phyloP scores from a whole-genome alignment of 2,888 invertebrate species.

The Cheilosia urbana region DNA sequence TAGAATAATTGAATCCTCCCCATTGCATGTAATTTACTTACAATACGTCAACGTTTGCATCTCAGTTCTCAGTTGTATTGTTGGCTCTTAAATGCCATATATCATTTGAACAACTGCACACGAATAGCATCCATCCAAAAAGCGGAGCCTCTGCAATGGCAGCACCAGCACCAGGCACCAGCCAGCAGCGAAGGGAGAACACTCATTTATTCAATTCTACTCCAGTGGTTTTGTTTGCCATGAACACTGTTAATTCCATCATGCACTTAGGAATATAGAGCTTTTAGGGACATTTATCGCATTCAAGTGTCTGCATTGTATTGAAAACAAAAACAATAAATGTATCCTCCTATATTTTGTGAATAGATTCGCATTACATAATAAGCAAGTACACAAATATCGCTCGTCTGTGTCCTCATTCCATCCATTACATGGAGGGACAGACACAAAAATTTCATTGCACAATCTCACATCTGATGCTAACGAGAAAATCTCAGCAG shows the following conservation, averaged over 20 bases:
- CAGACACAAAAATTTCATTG: slow-evolving; percentile 4
- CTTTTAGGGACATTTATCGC: slow-evolving; percentile 56
- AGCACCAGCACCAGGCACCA: neutral
- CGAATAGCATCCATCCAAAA: slow-evolving; percentile 40
- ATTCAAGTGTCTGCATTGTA: slow-evolving; percentile 60
- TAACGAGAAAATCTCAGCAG: neutral
- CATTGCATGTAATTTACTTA: slow-evolving; percentile 12
- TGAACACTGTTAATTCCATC: slow-evolving; percentile 62
- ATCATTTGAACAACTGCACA: slow-evolving; percentile 31
- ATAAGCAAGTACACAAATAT: slow-evolving; percentile 10
- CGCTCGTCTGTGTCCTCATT: slow-evolving; percentile 42
- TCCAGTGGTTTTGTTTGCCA: slow-evolving; percentile 57
- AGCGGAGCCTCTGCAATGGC: slow-evolving; percentile 7
- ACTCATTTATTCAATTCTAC: slow-evolving; percentile 53
- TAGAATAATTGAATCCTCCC: slow-evolving; percentile 36
- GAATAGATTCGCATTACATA: slow-evolving; percentile 18
- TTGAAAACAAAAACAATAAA: slow-evolving; percentile 41
- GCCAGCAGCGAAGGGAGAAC: neutral
- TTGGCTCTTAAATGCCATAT: slow-evolving; percentile 28
- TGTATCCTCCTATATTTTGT: slow-evolving; percentile 1
- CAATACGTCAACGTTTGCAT: slow-evolving; percentile 26
- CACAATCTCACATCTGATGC: neutral
- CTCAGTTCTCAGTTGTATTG: slow-evolving; percentile 26
- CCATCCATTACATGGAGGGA: slow-evolving; percentile 18
- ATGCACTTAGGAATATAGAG: slow-evolving; percentile 57